A percentile compares a stretch with the other conserved stretches of the same genome.
These are phyloP conservation scores for Anoplophora glabripennis DNA, from an alignment of 1,140 invertebrate genomes.

Conservation along the genomic window DNA sequence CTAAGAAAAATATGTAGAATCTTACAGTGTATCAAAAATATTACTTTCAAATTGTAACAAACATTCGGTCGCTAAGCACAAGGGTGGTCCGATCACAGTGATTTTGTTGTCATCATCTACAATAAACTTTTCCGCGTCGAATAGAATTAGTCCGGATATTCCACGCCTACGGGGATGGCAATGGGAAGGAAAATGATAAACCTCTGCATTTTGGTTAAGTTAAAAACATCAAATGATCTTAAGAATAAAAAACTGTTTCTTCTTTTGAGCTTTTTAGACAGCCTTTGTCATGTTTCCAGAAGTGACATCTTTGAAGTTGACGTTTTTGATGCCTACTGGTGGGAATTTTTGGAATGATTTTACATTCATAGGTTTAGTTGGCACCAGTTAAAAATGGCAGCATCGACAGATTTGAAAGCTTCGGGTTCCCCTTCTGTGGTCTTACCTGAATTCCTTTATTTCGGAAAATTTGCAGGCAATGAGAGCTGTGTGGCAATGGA, in stretches of 20 bases:
- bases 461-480: constrained; percentile 93
- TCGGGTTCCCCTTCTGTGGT: constrained; percentile 74
- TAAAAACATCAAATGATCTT: background rate
- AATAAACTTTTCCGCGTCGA: no score
- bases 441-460: constrained; percentile 89
- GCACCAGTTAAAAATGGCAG: constrained; percentile 90
- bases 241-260: constrained; percentile 66
- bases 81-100: no score
- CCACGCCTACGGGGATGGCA: no score
- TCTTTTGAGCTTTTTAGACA: constrained; percentile 89
- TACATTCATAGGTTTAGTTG: constrained; percentile 94
- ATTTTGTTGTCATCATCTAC: no score
- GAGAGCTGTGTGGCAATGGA: constrained; percentile 94
- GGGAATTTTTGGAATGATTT: constrained; percentile 96
- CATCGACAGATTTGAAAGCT: constrained; percentile 92
- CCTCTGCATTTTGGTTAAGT: no score
- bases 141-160: no score
- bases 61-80: no score
- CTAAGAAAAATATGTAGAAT: no score
- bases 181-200: no score
- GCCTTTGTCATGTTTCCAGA: constrained; percentile 92
- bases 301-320: constrained; percentile 77
- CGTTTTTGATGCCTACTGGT: constrained; percentile 92
- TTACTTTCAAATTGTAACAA: no score
- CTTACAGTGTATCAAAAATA: no score